Base-by-base conservation (phyloP, 2,888 invertebrate genomes). In the Cephonodes hylas region DNA sequence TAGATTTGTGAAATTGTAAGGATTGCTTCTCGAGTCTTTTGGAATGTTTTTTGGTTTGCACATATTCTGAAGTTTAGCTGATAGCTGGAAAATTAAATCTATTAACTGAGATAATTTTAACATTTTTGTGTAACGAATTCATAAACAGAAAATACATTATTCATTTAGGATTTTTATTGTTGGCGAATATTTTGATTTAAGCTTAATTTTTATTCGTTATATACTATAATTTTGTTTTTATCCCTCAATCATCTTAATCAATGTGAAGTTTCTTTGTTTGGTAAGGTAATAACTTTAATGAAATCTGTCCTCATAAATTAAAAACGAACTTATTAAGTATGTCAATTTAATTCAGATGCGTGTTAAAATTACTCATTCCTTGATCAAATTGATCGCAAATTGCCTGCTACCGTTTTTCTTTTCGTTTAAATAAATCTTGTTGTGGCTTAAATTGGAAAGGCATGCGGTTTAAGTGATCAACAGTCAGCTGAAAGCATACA, bases 351-450 rank as follows among this genome's bases (percentile, higher is more conserved):
- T 23, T 46, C 23, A 58, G 10, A 13, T 23, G 13, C 45, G 34
- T 45, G 58, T 46, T 45, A 58, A 61, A 61, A 58, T 61, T 57
- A 38, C 18, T 45, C 25, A 25, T 61, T 64, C 64, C 59, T 45
- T 48, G 59, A 63, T 65, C 38, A 44, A 63, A 75, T 77, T 75
- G 68, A 72, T 71, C 72, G 72, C 74, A 75, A 78, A 76, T 76
- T 74, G 70, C 66, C 59, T 34, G 73, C 78, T 76, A 77, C 79
- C 72, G 75, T 76, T 75, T 78, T 72, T 73, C 8, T 53, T 53
- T 64, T 42, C 60, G 60, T 42, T 64, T 63, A 66, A 59, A 57
- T 59, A 68, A 64, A 65, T 66, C 64, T 34, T 23, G 63, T n/a
- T 23, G 20, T 66, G 71, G 69, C 63, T 8, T 58, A 68, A 70